phyloP scores from a whole-genome alignment of 2,888 invertebrate genomes.

The Carabus problematicus region DNA sequence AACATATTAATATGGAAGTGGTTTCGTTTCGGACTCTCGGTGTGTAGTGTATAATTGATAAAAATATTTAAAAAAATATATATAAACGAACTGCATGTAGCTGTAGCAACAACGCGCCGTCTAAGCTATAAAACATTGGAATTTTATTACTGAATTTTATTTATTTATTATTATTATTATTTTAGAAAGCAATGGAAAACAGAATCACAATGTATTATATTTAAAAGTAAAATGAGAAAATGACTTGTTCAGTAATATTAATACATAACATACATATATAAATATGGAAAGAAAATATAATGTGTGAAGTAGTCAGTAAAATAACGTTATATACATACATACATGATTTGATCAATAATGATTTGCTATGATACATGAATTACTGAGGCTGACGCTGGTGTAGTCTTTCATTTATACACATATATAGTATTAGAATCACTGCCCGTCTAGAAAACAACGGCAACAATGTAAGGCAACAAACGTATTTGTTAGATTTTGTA shows the following conservation, averaged over 20 bases:
- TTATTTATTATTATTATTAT: constrained; percentile 35
- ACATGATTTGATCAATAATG: not conserved
- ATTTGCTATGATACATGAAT: not conserved
- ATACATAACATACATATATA: too few relatives aligned
- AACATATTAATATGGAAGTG: constrained; percentile 41
- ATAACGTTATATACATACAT: not conserved
- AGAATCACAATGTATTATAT: constrained; percentile 41
- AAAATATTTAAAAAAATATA: constrained; percentile 23
- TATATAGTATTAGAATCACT: constrained; percentile 3
- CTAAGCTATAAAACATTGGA: constrained; percentile 34
- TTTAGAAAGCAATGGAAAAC: constrained; percentile 34
- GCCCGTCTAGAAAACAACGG: too few relatives aligned
- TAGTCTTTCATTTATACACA: constrained; percentile 7
- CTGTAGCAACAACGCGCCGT: constrained; percentile 33
- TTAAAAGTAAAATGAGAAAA: not conserved
- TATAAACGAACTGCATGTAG: constrained; percentile 40
- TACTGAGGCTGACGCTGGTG: constrained; percentile 18
- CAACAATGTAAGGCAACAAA: too few relatives aligned
- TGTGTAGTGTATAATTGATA: constrained; percentile 40
- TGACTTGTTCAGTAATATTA: too few relatives aligned
- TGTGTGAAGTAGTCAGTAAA: too few relatives aligned
- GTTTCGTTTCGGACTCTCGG: constrained; percentile 38
- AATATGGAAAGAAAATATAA: too few relatives aligned
- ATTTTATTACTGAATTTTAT: constrained; percentile 41
- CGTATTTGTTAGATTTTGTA: constrained; percentile 31